phyloP scores from a whole-genome alignment of 2,888 invertebrate species.

The Spodoptera exigua region DNA sequence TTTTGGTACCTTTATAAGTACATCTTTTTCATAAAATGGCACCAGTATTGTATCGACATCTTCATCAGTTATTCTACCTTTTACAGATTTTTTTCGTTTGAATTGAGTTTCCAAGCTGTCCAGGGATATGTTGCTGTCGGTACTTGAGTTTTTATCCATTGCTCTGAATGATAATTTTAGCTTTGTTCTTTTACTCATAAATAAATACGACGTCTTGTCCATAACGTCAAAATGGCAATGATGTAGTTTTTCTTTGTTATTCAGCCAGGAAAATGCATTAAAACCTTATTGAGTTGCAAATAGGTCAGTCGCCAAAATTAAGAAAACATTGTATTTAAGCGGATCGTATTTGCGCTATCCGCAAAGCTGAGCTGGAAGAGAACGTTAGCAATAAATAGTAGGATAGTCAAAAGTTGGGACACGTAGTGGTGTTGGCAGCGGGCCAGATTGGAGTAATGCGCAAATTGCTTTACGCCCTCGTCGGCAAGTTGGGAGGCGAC shows the following conservation, averaged over 20 bases:
- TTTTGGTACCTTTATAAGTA: slow-evolving; percentile 81
- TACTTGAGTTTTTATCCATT: slow-evolving; percentile 75
- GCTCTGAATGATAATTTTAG: slow-evolving; percentile 60
- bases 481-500: slow-evolving; percentile 32
- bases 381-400: slow-evolving; percentile 58
- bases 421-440: slow-evolving; percentile 57
- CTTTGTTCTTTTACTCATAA: slow-evolving; percentile 72
- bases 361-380: slow-evolving; percentile 34
- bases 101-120: slow-evolving; percentile 80
- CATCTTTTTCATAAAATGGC: slow-evolving; percentile 85
- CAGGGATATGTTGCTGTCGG: slow-evolving; percentile 76
- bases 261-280: slow-evolving; percentile 22
- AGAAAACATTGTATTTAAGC: slow-evolving; percentile 2
- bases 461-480: slow-evolving; percentile 59
- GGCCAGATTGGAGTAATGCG: slow-evolving; percentile 61
- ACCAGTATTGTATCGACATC: slow-evolving; percentile 83
- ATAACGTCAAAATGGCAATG: slow-evolving; percentile 64
- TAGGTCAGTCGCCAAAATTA: background rate
- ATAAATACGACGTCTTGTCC: slow-evolving; percentile 73
- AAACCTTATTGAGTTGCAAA: slow-evolving; percentile 25
- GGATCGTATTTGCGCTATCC: slow-evolving; percentile 19
- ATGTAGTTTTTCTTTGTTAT: slow-evolving; percentile 10
- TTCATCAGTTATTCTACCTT: slow-evolving; percentile 63
- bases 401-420: slow-evolving; percentile 61
- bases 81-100: slow-evolving; percentile 62